Evolutionary conservation across 2,797 vertebrate genomes (phyloP).

Genomic region (Potorous gilbertii): DNA sequence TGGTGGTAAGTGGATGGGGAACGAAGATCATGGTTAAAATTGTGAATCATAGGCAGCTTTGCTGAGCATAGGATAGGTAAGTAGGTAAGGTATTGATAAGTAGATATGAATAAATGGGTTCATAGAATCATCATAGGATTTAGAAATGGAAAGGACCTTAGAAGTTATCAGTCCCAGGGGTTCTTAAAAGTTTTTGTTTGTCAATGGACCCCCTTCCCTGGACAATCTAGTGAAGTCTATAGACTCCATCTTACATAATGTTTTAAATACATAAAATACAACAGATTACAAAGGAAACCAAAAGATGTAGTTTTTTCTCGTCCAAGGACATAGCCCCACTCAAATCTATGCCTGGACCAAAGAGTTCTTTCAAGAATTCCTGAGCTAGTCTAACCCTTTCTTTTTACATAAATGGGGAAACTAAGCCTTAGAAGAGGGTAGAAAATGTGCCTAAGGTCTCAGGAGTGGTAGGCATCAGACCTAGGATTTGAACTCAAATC

Average conservation of each 20-base stretch:
- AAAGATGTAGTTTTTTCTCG: too few relatives aligned
- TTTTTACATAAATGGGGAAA: too few relatives aligned
- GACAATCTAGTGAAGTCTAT: not conserved
- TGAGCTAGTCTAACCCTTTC: too few relatives aligned
- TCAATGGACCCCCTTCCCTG: not conserved
- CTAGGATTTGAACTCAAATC: too few relatives aligned
- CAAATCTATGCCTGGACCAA: too few relatives aligned
- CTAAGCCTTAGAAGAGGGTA: too few relatives aligned
- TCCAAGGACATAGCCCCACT: too few relatives aligned
- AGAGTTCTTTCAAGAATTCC: too few relatives aligned
- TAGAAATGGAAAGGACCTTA: not conserved
- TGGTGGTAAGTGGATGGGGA: not conserved
- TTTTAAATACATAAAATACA: not conserved
- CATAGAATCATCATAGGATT: not conserved
- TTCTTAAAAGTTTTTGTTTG: not conserved
- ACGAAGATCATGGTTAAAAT: not conserved
- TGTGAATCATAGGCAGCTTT: not conserved
- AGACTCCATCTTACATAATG: too few relatives aligned
- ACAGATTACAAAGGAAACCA: too few relatives aligned
- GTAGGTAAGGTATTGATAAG: not conserved
- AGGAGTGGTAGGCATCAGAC: too few relatives aligned
- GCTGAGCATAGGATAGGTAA: not conserved
- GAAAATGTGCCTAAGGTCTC: too few relatives aligned
- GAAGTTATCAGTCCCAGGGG: not conserved
- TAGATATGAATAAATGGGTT: not conserved